Evolutionary conservation across 2,797 vertebrate species (phyloP).

Genomic region (Phrynocephalus guinanensis): DNA sequence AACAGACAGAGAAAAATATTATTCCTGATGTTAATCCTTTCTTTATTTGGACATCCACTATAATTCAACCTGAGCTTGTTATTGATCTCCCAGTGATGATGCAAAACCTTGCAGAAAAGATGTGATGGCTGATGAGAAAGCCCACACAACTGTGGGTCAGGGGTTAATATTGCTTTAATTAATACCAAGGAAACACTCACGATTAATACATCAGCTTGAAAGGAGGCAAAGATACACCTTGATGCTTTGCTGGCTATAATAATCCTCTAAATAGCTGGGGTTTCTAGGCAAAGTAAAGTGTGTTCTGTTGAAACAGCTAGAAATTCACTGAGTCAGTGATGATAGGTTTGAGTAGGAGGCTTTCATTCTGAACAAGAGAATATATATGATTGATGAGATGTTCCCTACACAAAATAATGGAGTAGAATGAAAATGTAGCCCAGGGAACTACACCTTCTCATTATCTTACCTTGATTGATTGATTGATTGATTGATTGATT

Average conservation of each 20-base stretch:
- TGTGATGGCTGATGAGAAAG: constrained; percentile 20
- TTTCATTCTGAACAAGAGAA: neutral
- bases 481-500: too few species aligned
- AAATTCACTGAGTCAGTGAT: neutral
- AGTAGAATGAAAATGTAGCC: neutral
- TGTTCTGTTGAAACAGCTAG: constrained; percentile 6
- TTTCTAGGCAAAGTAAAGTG: neutral
- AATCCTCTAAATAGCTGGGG: constrained; percentile 8
- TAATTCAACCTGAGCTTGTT: constrained; percentile 35
- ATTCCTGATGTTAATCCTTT: neutral
- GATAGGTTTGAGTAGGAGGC: neutral
- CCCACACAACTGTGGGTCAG: neutral
- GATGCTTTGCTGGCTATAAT: constrained; percentile 5
- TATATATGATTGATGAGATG: neutral
- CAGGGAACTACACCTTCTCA: neutral
- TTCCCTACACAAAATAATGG: neutral
- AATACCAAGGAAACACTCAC: constrained; percentile 4
- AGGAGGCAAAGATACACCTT: constrained; percentile 10
- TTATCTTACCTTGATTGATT: too few species aligned
- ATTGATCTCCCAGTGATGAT: constrained; percentile 25
- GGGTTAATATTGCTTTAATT: constrained; percentile 45
- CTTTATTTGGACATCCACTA: neutral
- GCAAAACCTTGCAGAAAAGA: neutral
- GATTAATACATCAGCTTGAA: constrained; percentile 34
- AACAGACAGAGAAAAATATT: neutral